A percentile compares a stretch with the other conserved stretches of the same genome.
These are phyloP conservation scores for Drosophila virilis DNA, from an alignment of 1,140 invertebrate genomes.

Conservation along the genomic window DNA sequence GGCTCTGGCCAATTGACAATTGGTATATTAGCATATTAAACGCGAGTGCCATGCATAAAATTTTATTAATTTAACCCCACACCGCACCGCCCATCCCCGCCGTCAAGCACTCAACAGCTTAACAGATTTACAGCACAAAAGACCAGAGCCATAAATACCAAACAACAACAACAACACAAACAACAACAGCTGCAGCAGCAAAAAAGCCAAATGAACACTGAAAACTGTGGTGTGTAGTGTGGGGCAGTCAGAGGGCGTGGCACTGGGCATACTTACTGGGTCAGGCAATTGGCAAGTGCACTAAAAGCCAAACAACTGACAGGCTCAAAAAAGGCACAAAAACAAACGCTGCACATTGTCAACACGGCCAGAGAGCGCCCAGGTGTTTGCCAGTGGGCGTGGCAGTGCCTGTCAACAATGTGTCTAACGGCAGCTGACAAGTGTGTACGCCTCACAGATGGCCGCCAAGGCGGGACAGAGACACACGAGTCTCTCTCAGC, in stretches of 20 bases:
- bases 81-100: background rate
- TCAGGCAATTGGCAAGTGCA: constrained; percentile 76
- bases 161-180: constrained; percentile 22
- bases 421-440: constrained; percentile 77
- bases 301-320: constrained; percentile 72
- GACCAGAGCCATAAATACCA: constrained; percentile 60
- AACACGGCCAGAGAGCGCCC: constrained; percentile 6
- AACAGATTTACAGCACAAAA: constrained; percentile 73
- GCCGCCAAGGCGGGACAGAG: constrained; percentile 35
- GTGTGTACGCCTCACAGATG: constrained; percentile 79
- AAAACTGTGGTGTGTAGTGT: constrained; percentile 29
- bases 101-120: constrained; percentile 65
- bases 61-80: constrained; percentile 71
- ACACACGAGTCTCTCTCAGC: constrained; percentile 16
- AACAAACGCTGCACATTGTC: constrained; percentile 4
- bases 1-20: constrained; percentile 15
- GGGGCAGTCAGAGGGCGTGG: background rate
- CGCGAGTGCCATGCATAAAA: constrained; percentile 62
- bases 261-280: constrained; percentile 59
- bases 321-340: constrained; percentile 4
- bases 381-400: constrained; percentile 54
- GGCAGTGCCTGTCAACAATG: constrained; percentile 72
- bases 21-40: constrained; percentile 74
- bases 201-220: constrained; percentile 52
- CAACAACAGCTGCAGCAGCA: background rate